Evolutionary conservation across 2,113 vertebrate species (phyloP).

Genomic region (Aptenodytes patagonicus): DNA sequence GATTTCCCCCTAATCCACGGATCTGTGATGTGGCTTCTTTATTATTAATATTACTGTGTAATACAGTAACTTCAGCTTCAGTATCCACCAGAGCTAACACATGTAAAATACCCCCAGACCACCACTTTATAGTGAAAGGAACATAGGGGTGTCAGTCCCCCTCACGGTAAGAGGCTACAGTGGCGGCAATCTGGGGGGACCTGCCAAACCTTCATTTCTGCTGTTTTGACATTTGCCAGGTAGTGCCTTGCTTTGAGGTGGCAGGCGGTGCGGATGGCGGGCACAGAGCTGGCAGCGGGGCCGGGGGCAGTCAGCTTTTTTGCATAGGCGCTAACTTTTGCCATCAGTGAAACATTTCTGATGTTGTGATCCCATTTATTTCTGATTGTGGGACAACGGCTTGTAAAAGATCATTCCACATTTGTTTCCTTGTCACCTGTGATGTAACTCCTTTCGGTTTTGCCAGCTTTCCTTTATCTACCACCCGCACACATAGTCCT

Average conservation of each 20-base stretch:
- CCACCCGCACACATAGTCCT: not conserved
- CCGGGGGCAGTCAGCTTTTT: fast-evolving
- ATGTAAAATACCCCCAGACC: not conserved
- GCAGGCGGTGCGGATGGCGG: not conserved
- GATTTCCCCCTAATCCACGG: not conserved
- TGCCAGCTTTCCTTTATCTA: not conserved
- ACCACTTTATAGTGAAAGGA: not conserved
- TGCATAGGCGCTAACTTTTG: not conserved
- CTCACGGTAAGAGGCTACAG: not conserved
- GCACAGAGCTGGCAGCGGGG: fast-evolving
- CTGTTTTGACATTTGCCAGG: not conserved
- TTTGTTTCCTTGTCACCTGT: not conserved
- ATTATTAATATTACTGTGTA: not conserved
- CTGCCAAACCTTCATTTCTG: not conserved
- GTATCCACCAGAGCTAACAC: not conserved
- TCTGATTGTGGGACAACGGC: not conserved
- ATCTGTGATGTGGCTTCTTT: not conserved
- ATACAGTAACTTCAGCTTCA: not conserved
- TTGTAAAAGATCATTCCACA: not conserved
- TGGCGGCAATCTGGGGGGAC: not conserved
- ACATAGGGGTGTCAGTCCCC: fast-evolving
- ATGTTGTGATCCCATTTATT: not conserved
- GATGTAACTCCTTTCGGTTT: not conserved
- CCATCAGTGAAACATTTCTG: not conserved
- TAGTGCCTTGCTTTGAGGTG: not conserved